Percentiles rank a stretch among this genome's conserved stretches.
Conservation (phyloP, 1,140 invertebrate genomes). For the Ceratoteleas bidentatus region DNA sequence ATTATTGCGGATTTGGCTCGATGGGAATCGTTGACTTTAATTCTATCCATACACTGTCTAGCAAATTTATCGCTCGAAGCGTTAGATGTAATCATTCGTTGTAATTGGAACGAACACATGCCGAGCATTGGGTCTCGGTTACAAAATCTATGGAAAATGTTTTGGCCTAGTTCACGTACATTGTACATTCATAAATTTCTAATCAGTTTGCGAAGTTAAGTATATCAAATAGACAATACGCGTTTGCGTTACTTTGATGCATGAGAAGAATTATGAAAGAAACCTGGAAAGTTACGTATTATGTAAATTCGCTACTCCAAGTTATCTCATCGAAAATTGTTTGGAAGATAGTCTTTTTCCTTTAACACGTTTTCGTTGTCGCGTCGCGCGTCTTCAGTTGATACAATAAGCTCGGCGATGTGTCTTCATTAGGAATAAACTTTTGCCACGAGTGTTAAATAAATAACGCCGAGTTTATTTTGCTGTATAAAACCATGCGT, state of each 20-base stretch:
- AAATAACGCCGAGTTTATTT: no score
- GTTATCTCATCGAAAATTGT: constrained; percentile 12
- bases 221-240: constrained; percentile 29
- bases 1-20: neutral
- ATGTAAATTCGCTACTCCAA: constrained; percentile 5
- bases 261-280: constrained; percentile 28
- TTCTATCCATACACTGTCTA: no score
- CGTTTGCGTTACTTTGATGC: constrained; percentile 5
- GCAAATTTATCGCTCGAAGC: neutral
- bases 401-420: neutral
- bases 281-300: constrained; percentile 2
- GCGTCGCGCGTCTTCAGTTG: neutral
- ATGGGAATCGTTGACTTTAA: no score
- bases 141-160: constrained; percentile 23
- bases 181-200: constrained; percentile 35
- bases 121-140: constrained; percentile 2
- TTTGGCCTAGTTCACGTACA: constrained; percentile 36
- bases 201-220: constrained; percentile 33
- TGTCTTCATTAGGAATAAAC: neutral
- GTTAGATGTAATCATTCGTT: neutral
- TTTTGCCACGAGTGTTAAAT: neutral
- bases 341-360: neutral
- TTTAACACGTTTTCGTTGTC: neutral
- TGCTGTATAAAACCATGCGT: neutral
- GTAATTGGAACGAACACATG: constrained; percentile 3